These are phyloP conservation scores for Cantharis rustica DNA, from an alignment of 2,888 invertebrate genomes.

Conservation along the genomic window DNA sequence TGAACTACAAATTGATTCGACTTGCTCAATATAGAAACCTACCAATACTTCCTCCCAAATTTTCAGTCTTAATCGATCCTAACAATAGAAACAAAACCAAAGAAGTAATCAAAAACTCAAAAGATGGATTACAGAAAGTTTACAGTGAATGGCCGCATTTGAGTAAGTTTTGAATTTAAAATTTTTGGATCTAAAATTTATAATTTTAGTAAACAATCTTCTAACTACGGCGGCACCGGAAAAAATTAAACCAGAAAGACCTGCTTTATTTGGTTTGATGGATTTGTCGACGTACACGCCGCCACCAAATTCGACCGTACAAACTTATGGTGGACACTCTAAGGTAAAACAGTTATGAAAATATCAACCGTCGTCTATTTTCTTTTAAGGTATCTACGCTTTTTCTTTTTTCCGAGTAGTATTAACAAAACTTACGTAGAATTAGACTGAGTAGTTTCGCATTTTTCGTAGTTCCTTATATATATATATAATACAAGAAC, in stretches of 20 bases:
- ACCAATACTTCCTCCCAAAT: conserved; percentile 55
- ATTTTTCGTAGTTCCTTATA: background rate
- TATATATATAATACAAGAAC: too few species aligned
- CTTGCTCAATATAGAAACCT: conserved; percentile 49
- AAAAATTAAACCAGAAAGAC: conserved; percentile 52
- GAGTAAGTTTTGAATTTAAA: conserved; percentile 49
- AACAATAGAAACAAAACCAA: conserved; percentile 16
- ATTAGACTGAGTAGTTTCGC: background rate
- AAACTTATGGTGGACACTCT: conserved; percentile 67
- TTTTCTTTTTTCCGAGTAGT: background rate
- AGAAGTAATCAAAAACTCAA: conserved; percentile 13
- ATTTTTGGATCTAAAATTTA: background rate
- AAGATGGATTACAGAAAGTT: conserved; percentile 40
- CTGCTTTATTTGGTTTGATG: conserved; percentile 60
- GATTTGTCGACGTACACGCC: conserved; percentile 60
- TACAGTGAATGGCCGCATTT: conserved; percentile 58
- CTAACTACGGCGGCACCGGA: conserved; percentile 53
- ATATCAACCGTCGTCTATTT: background rate
- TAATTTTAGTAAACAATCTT: conserved; percentile 62
- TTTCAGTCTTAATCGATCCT: conserved; percentile 31
- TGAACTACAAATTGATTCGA: conserved; percentile 47
- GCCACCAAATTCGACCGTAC: conserved; percentile 59
- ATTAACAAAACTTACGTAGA: background rate
- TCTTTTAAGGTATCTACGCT: background rate
- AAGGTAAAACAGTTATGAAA: conserved; percentile 57